Base-by-base conservation (phyloP, 1,140 invertebrate species). In the Xylocopa sonorina region DNA sequence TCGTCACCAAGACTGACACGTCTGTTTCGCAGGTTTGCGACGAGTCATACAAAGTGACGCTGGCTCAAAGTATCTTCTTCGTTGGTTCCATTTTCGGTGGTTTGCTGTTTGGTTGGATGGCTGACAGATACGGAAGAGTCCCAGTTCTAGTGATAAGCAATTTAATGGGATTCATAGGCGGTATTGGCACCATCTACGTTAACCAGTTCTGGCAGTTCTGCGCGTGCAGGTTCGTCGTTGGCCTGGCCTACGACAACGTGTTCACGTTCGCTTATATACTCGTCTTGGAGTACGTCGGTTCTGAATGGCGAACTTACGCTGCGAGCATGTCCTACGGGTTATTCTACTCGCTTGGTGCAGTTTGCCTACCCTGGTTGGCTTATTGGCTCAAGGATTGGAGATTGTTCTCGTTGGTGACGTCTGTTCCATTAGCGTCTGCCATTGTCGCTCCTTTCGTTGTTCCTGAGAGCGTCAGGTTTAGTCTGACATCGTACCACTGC, bases 251-350 rank as follows among this genome's bases (percentile, higher is more conserved):
- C 84, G 94, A 95, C 81, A 94, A 94, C 75, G 92, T 91, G 77
- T 94, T 94, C 73, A 90, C 93, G 34, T 93, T 94, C 88, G 93
- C 94, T 62, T 95, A 94, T 77, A 94, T 95, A 78, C 63, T 88
- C 83, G 91, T 92, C n/a, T 80, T 93, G 80, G 93, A 94, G 71
- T 94, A 93, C 82, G 87, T 92, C 6, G 93, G 93, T 0, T 92
- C 93, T 7, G 82, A 87, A 43, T 92, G 90, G 80, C 90, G 94
- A 0, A 94, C 94, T 0, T 90, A 93, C 72, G 92, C 94, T 7
- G 94, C 93, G 0, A 94, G 94, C 78, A 89, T 94, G 85, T 93
- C 94, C 0, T 94, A 94, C 63, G 94, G 94, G 0, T 77, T 95
- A n/a, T 95, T 92, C 85, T 94, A 94, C 85, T 94, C 94, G 0